Evolutionary conservation across 1,140 invertebrate species (phyloP).

Genomic region (Oedothorax gibbosus): DNA sequence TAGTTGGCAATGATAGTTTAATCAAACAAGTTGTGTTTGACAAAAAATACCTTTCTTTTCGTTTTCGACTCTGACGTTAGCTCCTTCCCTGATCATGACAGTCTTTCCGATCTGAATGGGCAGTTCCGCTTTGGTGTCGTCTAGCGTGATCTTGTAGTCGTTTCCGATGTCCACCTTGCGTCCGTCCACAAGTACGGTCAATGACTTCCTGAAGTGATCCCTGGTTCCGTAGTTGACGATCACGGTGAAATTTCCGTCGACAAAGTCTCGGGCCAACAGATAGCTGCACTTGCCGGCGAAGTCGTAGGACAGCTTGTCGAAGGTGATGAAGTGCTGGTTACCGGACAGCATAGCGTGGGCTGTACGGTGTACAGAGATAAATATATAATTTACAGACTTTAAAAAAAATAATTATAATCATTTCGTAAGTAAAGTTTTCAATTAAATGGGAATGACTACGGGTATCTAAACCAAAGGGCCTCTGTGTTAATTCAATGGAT

Average conservation of each 20-base stretch:
- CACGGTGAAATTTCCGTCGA: constrained; percentile 72
- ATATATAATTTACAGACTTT: neutral
- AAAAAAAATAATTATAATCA: too few species aligned
- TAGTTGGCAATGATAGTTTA: too few species aligned
- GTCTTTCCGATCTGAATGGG: constrained; percentile 74
- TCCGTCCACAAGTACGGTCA: constrained; percentile 66
- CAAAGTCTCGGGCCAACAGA: constrained; percentile 84
- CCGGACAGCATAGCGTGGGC: constrained; percentile 76
- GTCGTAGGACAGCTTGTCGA: constrained; percentile 82
- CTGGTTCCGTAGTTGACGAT: constrained; percentile 70
- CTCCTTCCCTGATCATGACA: constrained; percentile 66
- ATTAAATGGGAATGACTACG: too few species aligned
- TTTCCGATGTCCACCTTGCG: constrained; percentile 67
- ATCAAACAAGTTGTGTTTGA: too few species aligned
- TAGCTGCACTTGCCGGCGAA: constrained; percentile 87
- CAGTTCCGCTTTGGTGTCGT: constrained; percentile 70
- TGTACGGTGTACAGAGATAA: neutral
- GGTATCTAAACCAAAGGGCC: too few species aligned
- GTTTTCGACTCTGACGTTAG: constrained; percentile 68
- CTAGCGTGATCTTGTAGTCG: constrained; percentile 70
- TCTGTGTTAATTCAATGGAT: too few species aligned
- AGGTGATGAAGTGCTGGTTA: constrained; percentile 86
- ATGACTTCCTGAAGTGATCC: constrained; percentile 63
- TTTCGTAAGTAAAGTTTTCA: too few species aligned
- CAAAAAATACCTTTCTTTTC: constrained; percentile 53